Percentiles rank a stretch among this genome's conserved stretches.
Evolutionary conservation across 1,140 invertebrate genomes (phyloP).

Genomic region (Atta colombica): DNA sequence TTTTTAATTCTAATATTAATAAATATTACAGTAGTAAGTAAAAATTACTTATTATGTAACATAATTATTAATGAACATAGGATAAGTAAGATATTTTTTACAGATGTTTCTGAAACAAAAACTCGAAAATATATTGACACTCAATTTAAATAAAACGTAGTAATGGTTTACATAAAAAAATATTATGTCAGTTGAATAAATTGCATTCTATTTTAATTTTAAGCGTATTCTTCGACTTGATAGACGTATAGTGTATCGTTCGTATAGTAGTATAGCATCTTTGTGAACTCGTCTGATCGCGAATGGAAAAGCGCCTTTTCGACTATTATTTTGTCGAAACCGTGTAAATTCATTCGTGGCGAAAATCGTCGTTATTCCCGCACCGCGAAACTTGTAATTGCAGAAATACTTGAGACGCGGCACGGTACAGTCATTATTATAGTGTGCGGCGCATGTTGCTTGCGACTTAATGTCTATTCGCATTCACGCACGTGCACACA

Average conservation of each 20-base stretch:
- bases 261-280: too few species aligned
- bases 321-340: constrained; percentile 41
- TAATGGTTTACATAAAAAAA: neutral
- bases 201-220: neutral
- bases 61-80: too few species aligned
- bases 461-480: constrained; percentile 47
- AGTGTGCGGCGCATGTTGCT: constrained; percentile 2
- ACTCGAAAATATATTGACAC: neutral
- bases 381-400: constrained; percentile 73
- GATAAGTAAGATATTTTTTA: neutral
- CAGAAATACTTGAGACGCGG: constrained; percentile 56
- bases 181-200: neutral
- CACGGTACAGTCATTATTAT: constrained; percentile 46
- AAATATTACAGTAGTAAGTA: neutral
- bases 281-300: neutral
- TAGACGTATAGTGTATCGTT: neutral
- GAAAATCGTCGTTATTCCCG: constrained; percentile 63
- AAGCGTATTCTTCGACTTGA: neutral
- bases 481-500: neutral
- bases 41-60: neutral
- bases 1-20: neutral
- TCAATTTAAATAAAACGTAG: neutral
- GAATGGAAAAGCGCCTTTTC: constrained; percentile 14
- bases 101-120: neutral
- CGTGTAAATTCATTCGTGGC: constrained; percentile 37